phyloP scores from a whole-genome alignment of 2,888 invertebrate species.

The Hirtodrosophila histrioides region DNA sequence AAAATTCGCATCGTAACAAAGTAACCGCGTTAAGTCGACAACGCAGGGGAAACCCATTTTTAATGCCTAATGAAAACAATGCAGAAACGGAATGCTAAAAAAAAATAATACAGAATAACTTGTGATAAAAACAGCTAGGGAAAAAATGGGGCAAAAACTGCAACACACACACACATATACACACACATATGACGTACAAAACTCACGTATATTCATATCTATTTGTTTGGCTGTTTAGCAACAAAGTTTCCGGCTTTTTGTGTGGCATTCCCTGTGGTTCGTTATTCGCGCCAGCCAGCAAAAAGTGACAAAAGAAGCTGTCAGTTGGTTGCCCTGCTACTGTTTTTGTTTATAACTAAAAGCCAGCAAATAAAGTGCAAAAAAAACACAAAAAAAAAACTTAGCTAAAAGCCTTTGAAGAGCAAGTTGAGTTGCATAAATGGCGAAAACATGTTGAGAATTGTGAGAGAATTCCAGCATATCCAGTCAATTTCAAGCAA shows the following conservation, averaged over 20 bases:
- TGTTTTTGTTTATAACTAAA: slow-evolving; percentile 42
- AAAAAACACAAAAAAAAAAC: slow-evolving; percentile 3
- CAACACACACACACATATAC: slow-evolving; percentile 11
- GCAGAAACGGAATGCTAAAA: slow-evolving; percentile 30
- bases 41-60: slow-evolving; percentile 68
- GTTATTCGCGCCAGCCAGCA: slow-evolving; percentile 41
- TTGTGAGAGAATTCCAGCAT: slow-evolving; percentile 26
- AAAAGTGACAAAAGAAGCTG: slow-evolving; percentile 71
- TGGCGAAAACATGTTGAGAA: slow-evolving; percentile 53
- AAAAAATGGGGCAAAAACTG: slow-evolving; percentile 41
- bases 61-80: slow-evolving; percentile 73
- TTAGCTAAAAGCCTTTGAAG: slow-evolving; percentile 46
- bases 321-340: slow-evolving; percentile 48
- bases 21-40: slow-evolving; percentile 64
- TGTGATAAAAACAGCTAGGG: slow-evolving; percentile 23
- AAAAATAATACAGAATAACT: slow-evolving; percentile 12
- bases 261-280: slow-evolving; percentile 51
- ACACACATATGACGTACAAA: neutral
- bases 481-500: slow-evolving; percentile 18
- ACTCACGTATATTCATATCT: slow-evolving; percentile 58
- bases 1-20: slow-evolving; percentile 51
- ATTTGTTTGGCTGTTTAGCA: slow-evolving; percentile 72
- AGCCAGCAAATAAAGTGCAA: slow-evolving; percentile 22
- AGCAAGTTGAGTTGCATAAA: slow-evolving; percentile 46
- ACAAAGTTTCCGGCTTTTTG: slow-evolving; percentile 63